Evolutionary conservation across 2,888 invertebrate genomes (phyloP), one percentile per base, ranked within the genome.

Genomic region (Eristalinus sepulchralis): DNA sequence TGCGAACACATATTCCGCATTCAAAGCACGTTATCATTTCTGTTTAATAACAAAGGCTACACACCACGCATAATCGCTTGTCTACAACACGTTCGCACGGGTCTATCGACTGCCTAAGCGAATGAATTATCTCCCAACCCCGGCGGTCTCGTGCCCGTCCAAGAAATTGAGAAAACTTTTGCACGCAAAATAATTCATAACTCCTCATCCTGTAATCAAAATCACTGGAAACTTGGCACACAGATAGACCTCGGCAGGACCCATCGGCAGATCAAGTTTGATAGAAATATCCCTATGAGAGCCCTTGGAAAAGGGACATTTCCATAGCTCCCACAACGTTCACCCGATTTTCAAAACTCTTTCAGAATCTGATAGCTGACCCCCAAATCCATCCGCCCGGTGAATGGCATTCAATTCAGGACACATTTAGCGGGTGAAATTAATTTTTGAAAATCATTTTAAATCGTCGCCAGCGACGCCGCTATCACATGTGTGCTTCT

Each of bases 371-470:
- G 79, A 76, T 55, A 57, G 57, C 24, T 57, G 24, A 13, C 24
- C 3, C 1, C 57, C 2, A 8, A 27, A 10, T 57, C 6, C 57
- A 57, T 2, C 57, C 13, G 2, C 11, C 1, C 5, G 24, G 13
- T 24, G 0, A 27, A 1, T 75, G 20, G 47, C 71, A 24, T 3
- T 47, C 20, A 27, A 88, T 89, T 47, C 2, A 34, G 55, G 8
- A 0, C 8, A n/a, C 3, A 55, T 72, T 83, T 89, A 78, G 87
- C 87, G 78, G 20, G 31, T 39, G 33, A 91, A 91, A 90, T 88
- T 85, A 90, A 88, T 90, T 91, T 90, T 88, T 82, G 82, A 91
- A 91, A 89, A 90, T 88, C 89, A 90, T 88, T 90, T 90, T 90
- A 91, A 91, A 91, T 91, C 89, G 84, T 71, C 39, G 10, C 10